Percentiles rank a stretch among this genome's conserved stretches.
Conservation (phyloP, 2,888 invertebrate genomes). For the Aplocera efformata region DNA sequence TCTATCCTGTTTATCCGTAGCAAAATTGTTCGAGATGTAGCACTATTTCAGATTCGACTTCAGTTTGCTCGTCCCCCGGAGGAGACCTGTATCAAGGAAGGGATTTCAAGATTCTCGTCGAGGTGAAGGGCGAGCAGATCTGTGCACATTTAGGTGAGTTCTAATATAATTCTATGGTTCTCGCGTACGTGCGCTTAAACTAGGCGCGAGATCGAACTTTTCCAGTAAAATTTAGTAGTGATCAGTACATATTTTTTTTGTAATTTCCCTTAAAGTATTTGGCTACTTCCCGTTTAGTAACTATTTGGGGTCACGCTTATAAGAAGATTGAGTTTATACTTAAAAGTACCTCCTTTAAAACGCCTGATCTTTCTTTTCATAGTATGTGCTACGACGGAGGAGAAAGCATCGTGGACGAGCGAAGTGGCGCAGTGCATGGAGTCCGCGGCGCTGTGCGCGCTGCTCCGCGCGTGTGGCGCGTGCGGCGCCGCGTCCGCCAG, state of each 20-base stretch:
- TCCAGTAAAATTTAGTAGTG: too few species aligned
- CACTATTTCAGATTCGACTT: conserved; percentile 53
- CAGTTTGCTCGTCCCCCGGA: conserved; percentile 72
- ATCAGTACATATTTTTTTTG: too few species aligned
- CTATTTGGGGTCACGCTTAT: too few species aligned
- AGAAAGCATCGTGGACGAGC: conserved; percentile 96
- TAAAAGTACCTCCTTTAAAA: too few species aligned
- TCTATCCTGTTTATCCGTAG: too few species aligned
- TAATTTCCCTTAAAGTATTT: too few species aligned
- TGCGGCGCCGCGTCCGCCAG: conserved; percentile 73
- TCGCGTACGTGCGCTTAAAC: too few species aligned
- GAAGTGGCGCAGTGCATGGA: conserved; percentile 96
- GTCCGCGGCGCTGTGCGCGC: conserved; percentile 93
- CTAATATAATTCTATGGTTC: background rate
- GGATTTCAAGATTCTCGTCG: conserved; percentile 75
- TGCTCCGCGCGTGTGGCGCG: conserved; percentile 84
- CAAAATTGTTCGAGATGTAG: background rate
- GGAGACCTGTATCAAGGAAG: conserved; percentile 69
- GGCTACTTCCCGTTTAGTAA: too few species aligned
- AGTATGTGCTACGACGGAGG: conserved; percentile 90
- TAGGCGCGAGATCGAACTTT: too few species aligned
- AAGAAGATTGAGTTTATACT: too few species aligned
- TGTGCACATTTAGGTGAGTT: conserved; percentile 83
- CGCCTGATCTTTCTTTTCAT: background rate
- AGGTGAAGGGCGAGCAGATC: conserved; percentile 83